phyloP scores from a whole-genome alignment of 2,113 vertebrate species.

The Zosterops lateralis region DNA sequence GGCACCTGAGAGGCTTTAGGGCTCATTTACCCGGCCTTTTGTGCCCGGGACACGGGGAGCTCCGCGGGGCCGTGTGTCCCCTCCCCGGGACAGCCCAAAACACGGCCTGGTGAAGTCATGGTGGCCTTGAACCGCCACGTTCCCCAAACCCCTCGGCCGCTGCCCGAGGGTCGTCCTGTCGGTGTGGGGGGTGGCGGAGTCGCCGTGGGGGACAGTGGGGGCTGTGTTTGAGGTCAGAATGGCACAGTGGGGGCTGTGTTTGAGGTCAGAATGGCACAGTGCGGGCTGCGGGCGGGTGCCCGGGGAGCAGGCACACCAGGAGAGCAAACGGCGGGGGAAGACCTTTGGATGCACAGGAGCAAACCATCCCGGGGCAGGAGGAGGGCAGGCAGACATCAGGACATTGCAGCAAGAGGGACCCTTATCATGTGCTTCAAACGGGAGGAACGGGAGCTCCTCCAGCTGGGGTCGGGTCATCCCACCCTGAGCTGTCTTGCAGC shows the following conservation, averaged over 20 bases:
- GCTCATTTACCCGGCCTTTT: background rate
- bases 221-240: background rate
- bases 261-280: background rate
- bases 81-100: background rate
- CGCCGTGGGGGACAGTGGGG: background rate
- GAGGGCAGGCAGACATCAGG: background rate
- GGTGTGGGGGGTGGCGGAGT: background rate
- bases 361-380: background rate
- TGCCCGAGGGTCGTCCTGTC: background rate
- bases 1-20: background rate
- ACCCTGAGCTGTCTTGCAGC: background rate
- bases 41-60: background rate
- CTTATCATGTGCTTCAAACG: background rate
- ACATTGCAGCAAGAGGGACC: background rate
- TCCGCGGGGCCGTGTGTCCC: background rate
- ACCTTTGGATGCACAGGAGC: background rate
- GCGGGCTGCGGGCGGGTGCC: fast-evolving
- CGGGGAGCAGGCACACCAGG: fast-evolving
- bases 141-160: background rate
- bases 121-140: background rate
- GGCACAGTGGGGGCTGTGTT: background rate
- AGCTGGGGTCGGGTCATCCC: background rate
- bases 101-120: background rate
- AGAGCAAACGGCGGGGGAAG: background rate
- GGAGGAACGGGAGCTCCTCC: background rate